Evolutionary conservation across 92 coral and sea anemone species (phyloP).

Genomic region (Desmophyllum pertusum): DNA sequence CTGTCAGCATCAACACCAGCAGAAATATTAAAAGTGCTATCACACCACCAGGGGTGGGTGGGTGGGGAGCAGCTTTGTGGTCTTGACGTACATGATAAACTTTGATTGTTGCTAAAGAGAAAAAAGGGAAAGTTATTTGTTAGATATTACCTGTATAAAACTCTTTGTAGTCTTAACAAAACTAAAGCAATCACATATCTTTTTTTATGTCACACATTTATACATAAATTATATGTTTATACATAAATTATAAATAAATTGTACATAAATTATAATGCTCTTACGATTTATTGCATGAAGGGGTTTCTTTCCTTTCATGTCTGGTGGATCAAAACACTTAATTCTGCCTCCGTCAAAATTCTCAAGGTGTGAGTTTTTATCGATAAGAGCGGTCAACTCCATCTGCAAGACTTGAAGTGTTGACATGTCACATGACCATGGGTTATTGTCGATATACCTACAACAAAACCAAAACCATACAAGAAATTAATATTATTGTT

Average conservation of each 20-base stretch:
- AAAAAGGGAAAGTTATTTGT: neutral
- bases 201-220: too few species aligned
- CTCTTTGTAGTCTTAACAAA: too few species aligned
- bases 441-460: constrained; percentile 57
- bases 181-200: too few species aligned
- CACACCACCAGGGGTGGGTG: neutral
- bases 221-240: too few species aligned
- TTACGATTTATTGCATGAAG: constrained; percentile 24
- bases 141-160: neutral
- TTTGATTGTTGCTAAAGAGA: neutral
- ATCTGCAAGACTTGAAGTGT: constrained; percentile 23
- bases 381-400: constrained; percentile 40
- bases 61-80: neutral
- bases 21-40: neutral
- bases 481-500: neutral
- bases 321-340: constrained; percentile 57
- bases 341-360: constrained; percentile 62
- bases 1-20: neutral
- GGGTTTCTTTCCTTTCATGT: constrained; percentile 51
- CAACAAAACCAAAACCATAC: neutral
- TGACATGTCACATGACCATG: constrained; percentile 59
- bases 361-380: constrained; percentile 35
- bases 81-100: too few species aligned
- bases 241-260: neutral
- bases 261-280: neutral